Evolutionary conservation across 2,888 invertebrate species (phyloP).

Genomic region (Cheilosia impressa): DNA sequence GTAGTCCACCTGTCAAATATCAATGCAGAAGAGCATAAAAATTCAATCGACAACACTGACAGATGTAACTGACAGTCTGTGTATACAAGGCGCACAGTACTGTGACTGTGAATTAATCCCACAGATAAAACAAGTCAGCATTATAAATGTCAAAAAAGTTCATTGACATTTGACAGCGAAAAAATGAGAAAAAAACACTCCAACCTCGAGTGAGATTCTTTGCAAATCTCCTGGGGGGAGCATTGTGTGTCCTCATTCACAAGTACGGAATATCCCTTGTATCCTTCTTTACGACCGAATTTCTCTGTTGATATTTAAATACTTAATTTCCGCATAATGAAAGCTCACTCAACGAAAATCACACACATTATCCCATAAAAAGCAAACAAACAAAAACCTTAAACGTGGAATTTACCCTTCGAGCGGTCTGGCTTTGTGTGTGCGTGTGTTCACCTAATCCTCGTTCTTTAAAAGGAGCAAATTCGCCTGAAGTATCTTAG

Average conservation of each 20-base stretch:
- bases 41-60: constrained; percentile 37
- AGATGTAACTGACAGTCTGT: constrained; percentile 39
- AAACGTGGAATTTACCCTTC: constrained; percentile 67
- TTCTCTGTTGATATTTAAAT: constrained; percentile 46
- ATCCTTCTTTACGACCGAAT: constrained; percentile 22
- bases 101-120: background rate
- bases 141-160: constrained; percentile 64
- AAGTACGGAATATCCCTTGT: constrained; percentile 31
- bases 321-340: constrained; percentile 69
- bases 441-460: constrained; percentile 45
- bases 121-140: background rate
- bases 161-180: constrained; percentile 64
- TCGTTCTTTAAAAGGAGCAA: constrained; percentile 12
- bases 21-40: constrained; percentile 21
- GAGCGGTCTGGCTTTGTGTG: constrained; percentile 12
- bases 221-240: background rate
- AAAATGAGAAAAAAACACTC: background rate
- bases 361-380: constrained; percentile 60
- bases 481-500: constrained; percentile 13
- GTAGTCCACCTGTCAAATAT: constrained; percentile 53
- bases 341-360: constrained; percentile 63
- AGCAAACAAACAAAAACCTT: constrained; percentile 57
- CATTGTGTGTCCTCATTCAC: constrained; percentile 40
- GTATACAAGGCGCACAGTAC: background rate
- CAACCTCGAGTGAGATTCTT: background rate